Base-by-base conservation (phyloP, 1,140 invertebrate species). In the Caenorhabditis tropicalis region DNA sequence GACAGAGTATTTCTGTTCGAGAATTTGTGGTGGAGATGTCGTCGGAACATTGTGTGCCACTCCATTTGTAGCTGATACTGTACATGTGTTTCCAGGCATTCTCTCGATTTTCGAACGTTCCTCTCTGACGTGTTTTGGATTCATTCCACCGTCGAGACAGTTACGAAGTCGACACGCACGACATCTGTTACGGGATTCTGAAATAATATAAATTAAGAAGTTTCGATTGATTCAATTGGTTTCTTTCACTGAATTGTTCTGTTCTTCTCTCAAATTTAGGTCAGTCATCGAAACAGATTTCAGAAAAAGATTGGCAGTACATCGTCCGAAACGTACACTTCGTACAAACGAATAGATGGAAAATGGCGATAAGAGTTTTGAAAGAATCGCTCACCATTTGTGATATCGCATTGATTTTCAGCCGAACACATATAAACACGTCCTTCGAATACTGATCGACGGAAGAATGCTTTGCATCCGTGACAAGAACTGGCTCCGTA, bases 391-490 rank as follows among this genome's bases (percentile, higher is more conserved):
- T 82, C 7, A 85, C 84, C 84, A 56, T 85, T 82, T 6, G 84
- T 65, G 46, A 85, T 82, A 49, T 85, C 84, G 43, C 84, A 85
- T 29, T 79, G 29, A 31, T 82, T 82, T 9, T 85, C 84, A 19
- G 58, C 81, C 1, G 53, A 70, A 36, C 84, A 85, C 33, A 79
- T 56, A 31, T 85, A 85, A 19, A 74, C 39, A 15, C 84, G 10
- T 21, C 80, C 53, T 82, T 85, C 84, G 70, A 85, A 85, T 9
- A 85, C 84, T 24, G 80, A 74, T 46, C 83, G 24, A 12, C 86
- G 65, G 83, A 86, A 87, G 79, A 86, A 86, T 9, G 85, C 85
- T 56, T 86, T 86, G 43, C 85, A 86, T 24, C 85, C 85, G 21
- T 86, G 85, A 24, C 82, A 86, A 12, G 65, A 80, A 33, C 70